Conservation (phyloP, 2,888 invertebrate species). For the Peribatodes rhomboidaria region DNA sequence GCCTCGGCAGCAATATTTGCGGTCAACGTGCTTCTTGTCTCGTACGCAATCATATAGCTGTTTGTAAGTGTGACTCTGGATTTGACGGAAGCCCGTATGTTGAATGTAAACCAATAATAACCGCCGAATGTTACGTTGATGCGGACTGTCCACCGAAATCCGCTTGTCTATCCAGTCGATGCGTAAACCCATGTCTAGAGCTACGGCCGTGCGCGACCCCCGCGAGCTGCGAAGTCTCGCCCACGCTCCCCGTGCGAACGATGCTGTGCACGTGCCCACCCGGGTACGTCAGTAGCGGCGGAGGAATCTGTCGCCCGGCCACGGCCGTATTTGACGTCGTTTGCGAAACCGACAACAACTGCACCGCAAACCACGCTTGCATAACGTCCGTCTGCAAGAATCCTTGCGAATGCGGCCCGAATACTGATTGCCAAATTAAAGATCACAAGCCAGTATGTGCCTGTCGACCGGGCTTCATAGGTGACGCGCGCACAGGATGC, state of each 20-base stretch:
- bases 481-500: constrained; percentile 94
- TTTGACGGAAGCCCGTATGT: constrained; percentile 93
- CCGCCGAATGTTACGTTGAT: constrained; percentile 92
- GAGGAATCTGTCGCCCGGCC: constrained; percentile 93
- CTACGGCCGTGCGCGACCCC: constrained; percentile 93
- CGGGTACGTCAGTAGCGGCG: constrained; percentile 94
- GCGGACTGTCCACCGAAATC: constrained; percentile 92
- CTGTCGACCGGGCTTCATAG: constrained; percentile 93
- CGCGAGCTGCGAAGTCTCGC: constrained; percentile 92
- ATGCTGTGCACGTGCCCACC: constrained; percentile 96
- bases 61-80: constrained; percentile 94
- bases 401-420: constrained; percentile 94
- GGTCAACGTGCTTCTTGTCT: constrained; percentile 92
- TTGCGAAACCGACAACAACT: constrained; percentile 92
- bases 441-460: constrained; percentile 96
- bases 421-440: constrained; percentile 93
- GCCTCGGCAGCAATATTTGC: constrained; percentile 92
- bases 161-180: constrained; percentile 93
- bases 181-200: constrained; percentile 93
- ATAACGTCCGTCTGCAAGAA: constrained; percentile 92
- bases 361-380: constrained; percentile 92
- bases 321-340: constrained; percentile 87
- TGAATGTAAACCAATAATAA: constrained; percentile 90
- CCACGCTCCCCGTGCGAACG: constrained; percentile 93
- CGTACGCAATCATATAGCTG: constrained; percentile 92